Percentiles rank a stretch among this genome's conserved stretches.
These are phyloP conservation scores for Leptopilina boulardi DNA, from an alignment of 1,140 invertebrate genomes.

Conservation along the genomic window DNA sequence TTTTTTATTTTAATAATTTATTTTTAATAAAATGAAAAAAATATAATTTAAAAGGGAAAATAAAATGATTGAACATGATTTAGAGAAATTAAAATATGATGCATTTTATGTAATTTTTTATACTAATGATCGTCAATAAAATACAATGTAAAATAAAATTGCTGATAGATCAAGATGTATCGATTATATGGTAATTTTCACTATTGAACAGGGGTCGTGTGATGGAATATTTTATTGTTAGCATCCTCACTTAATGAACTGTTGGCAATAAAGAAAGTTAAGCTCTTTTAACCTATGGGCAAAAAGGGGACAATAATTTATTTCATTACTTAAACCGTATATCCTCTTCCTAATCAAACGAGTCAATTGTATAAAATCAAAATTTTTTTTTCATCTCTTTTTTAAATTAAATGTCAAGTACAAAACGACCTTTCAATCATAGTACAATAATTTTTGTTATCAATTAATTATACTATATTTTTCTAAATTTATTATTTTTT, in stretches of 20 bases:
- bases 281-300: not conserved
- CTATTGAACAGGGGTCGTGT: conserved; percentile 10
- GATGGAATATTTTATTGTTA: conserved; percentile 8
- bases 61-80: no score
- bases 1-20: no score
- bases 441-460: no score
- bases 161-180: not conserved
- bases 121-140: not conserved
- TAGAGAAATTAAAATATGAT: no score
- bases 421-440: not conserved
- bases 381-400: not conserved
- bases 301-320: not conserved
- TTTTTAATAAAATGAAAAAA: no score
- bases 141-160: not conserved
- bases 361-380: not conserved
- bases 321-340: not conserved
- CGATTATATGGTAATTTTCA: not conserved
- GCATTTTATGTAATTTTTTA: no score
- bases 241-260: not conserved
- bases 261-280: not conserved
- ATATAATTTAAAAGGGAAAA: no score
- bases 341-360: not conserved
- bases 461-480: no score
- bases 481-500: no score
- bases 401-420: not conserved